A percentile compares a stretch with the other conserved stretches of the same genome.
These are phyloP conservation scores for Azemiops feae DNA, from an alignment of 2,113 vertebrate species.

Conservation along the genomic window DNA sequence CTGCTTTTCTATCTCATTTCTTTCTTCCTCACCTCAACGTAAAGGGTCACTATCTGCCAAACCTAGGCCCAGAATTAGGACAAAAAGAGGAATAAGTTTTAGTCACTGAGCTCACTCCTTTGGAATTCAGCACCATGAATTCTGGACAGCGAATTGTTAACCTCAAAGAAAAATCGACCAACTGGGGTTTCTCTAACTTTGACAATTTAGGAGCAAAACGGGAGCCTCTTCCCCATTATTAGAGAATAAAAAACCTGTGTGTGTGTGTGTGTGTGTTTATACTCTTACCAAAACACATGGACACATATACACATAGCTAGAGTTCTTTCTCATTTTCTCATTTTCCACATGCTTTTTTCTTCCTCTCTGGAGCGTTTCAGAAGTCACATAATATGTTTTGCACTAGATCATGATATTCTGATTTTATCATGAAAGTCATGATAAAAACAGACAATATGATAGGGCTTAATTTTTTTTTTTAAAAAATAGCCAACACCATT, in stretches of 20 bases:
- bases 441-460: background rate
- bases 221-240: background rate
- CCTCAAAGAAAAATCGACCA: background rate
- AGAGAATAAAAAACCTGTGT: background rate
- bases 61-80: background rate
- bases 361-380: background rate
- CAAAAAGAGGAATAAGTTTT: background rate
- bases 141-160: conserved; percentile 5
- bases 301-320: background rate
- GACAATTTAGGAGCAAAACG: background rate
- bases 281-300: background rate
- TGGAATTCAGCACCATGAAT: background rate
- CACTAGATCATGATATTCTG: background rate
- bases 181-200: background rate
- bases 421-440: background rate
- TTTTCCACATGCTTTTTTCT: background rate
- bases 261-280: background rate
- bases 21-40: background rate
- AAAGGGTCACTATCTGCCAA: background rate
- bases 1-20: background rate
- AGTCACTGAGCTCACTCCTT: too few species aligned
- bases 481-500: background rate
- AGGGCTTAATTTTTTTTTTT: background rate
- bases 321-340: background rate
- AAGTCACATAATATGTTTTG: background rate